Percentiles rank a stretch among this genome's conserved stretches.
phyloP scores from a whole-genome alignment of 2,888 invertebrate genomes.

The Eutolmus rufibarbis region DNA sequence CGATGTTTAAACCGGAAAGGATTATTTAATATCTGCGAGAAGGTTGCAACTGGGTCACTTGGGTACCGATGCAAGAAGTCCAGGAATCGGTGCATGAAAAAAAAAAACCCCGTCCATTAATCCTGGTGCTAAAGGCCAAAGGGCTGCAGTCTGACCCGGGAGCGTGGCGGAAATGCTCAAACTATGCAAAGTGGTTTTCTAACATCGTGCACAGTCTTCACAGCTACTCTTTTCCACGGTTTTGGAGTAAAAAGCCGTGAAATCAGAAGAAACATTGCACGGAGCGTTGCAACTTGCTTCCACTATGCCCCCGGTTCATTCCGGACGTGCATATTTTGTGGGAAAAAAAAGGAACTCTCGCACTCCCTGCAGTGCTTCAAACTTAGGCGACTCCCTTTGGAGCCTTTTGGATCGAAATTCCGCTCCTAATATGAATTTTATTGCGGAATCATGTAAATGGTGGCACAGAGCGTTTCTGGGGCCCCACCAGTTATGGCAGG shows the following conservation, averaged over 20 bases:
- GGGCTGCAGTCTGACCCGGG: not conserved
- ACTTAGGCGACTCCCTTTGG: not conserved
- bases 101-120: not conserved
- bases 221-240: not conserved
- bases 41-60: not conserved
- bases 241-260: not conserved
- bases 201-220: not conserved
- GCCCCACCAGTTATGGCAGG: not conserved
- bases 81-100: slow-evolving; percentile 2
- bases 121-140: not conserved
- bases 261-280: slow-evolving; percentile 24
- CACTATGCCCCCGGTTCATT: not conserved
- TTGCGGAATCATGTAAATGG: slow-evolving; percentile 40
- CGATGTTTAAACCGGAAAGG: not conserved
- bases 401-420: slow-evolving; percentile 16
- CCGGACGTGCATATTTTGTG: not conserved
- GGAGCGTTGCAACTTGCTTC: not conserved
- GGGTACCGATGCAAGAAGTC: not conserved
- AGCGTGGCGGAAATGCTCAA: not conserved
- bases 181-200: slow-evolving; percentile 22
- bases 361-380: not conserved
- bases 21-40: not conserved
- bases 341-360: not conserved
- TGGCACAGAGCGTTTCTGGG: not conserved
- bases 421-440: slow-evolving; percentile 37